Evolutionary conservation across 2,797 vertebrate genomes (phyloP).

Genomic region (Microchirus variegatus): DNA sequence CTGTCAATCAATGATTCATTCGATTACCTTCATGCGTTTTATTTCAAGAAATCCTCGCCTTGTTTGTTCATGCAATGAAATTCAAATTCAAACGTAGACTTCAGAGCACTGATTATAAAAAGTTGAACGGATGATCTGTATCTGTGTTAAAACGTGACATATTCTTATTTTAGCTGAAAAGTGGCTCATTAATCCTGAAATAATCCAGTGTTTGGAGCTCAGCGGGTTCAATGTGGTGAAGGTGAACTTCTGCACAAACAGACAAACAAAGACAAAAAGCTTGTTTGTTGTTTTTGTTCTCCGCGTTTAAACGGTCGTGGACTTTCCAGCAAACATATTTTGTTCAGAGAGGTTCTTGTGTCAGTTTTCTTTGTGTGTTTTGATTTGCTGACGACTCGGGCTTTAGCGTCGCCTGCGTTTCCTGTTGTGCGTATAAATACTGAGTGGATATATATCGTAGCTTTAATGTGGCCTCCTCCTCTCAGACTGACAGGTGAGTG

Average conservation of each 20-base stretch:
- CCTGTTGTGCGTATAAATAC: slow-evolving; percentile 51
- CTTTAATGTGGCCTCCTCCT: slow-evolving; percentile 1
- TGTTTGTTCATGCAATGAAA: no score
- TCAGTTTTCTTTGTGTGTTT: slow-evolving; percentile 22
- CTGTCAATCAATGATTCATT: no score
- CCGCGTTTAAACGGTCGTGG: background rate
- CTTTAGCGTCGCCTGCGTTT: slow-evolving; percentile 12
- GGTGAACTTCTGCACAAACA: background rate
- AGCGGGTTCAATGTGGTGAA: background rate
- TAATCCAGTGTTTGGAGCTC: background rate
- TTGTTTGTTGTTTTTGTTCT: slow-evolving; percentile 2
- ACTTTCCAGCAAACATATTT: slow-evolving; percentile 30
- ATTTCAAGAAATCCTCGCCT: no score
- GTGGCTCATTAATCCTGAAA: background rate
- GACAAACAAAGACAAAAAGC: background rate
- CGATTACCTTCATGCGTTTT: no score
- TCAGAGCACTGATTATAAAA: no score
- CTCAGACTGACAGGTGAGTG: slow-evolving; percentile 44
- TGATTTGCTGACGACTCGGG: slow-evolving; percentile 46
- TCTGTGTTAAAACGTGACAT: no score
- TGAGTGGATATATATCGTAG: slow-evolving; percentile 6
- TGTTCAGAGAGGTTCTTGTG: background rate
- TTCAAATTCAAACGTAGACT: no score
- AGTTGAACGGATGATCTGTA: no score
- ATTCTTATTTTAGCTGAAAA: no score